phyloP scores from a whole-genome alignment of 1,140 invertebrate genomes.

The Trypoxylus dichotomus region DNA sequence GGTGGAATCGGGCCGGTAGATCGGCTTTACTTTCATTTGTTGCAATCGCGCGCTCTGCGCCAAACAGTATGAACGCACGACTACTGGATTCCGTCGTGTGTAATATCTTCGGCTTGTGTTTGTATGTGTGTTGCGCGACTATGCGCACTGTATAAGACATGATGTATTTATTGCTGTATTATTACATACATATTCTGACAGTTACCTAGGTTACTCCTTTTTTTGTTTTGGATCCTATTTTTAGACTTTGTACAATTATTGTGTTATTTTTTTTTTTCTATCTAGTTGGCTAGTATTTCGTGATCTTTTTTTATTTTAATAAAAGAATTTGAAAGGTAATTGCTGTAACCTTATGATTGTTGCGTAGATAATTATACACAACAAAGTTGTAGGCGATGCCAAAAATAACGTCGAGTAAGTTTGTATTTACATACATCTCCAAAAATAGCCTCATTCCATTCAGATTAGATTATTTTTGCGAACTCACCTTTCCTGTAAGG shows the following conservation, averaged over 20 bases:
- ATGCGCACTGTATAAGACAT: background rate
- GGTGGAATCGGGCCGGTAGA: conserved; percentile 19
- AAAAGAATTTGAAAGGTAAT: conserved; percentile 3
- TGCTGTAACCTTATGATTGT: background rate
- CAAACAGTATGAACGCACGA: conserved; percentile 4
- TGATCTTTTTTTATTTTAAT: background rate
- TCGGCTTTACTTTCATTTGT: conserved; percentile 25
- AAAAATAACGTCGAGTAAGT: too few species aligned
- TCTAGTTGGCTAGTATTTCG: background rate
- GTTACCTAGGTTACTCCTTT: background rate
- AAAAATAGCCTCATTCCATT: too few species aligned
- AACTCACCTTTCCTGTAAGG: too few species aligned
- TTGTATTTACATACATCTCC: too few species aligned
- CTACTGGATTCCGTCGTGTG: background rate
- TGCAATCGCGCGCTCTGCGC: conserved; percentile 9
- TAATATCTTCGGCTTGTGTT: background rate
- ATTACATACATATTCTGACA: background rate
- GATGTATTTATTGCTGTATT: background rate
- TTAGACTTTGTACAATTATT: background rate
- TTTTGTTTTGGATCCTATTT: background rate
- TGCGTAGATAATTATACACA: too few species aligned
- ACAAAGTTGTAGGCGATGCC: too few species aligned
- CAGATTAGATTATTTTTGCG: too few species aligned
- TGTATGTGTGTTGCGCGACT: background rate
- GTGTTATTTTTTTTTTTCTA: background rate